These are phyloP conservation scores for Neotoxoptera formosana DNA, from an alignment of 1,140 invertebrate genomes.

Conservation along the genomic window DNA sequence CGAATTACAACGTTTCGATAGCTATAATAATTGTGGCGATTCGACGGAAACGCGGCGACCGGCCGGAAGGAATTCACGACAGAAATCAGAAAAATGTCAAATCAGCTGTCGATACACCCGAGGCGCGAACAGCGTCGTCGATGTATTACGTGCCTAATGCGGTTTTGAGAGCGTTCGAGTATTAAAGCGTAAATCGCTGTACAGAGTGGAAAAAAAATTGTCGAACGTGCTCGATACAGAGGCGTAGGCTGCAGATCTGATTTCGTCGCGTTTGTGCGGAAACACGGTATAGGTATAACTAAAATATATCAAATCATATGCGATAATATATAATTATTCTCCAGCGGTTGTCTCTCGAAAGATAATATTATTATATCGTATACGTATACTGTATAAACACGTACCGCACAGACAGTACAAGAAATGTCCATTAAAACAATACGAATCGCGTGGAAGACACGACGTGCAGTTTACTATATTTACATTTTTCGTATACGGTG, in stretches of 20 bases:
- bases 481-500: neutral
- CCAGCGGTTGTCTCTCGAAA: neutral
- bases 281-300: neutral
- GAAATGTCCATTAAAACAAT: slow-evolving; percentile 13
- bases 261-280: neutral
- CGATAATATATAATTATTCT: neutral
- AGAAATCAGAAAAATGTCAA: no score
- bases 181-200: neutral
- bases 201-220: neutral
- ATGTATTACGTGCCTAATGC: no score
- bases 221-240: no score
- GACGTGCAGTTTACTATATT: no score
- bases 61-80: no score
- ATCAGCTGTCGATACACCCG: no score
- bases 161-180: neutral
- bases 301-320: neutral
- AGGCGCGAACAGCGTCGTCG: no score
- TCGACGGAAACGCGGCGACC: no score
- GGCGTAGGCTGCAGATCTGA: neutral
- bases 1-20: no score
- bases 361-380: neutral
- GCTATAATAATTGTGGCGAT: no score
- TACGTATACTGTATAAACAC: neutral
- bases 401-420: neutral
- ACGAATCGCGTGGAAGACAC: neutral